Percentiles rank a stretch among this genome's conserved stretches.
phyloP scores from a whole-genome alignment of 2,113 vertebrate species.

The Apeltes quadracus region DNA sequence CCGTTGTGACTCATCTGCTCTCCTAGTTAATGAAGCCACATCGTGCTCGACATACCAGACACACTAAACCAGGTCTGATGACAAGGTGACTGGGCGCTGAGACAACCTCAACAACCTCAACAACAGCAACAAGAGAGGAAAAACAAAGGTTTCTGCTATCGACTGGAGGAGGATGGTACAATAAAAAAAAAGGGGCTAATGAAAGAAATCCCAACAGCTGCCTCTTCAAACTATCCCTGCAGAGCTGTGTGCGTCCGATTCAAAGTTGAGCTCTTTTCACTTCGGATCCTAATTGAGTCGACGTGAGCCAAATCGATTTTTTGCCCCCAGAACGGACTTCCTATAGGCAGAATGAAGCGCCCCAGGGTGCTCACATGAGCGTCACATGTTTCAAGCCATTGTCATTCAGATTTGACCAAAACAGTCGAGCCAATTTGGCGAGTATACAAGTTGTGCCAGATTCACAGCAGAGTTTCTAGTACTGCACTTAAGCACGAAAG shows the following conservation, averaged over 20 bases:
- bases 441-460: slow-evolving; percentile 25
- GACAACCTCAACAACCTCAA: slow-evolving; percentile 41
- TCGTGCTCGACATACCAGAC: slow-evolving; percentile 63
- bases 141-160: slow-evolving; percentile 21
- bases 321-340: slow-evolving; percentile 44
- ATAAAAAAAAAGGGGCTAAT: slow-evolving; percentile 28
- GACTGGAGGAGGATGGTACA: slow-evolving; percentile 33
- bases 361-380: slow-evolving; percentile 26
- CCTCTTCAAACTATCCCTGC: not conserved
- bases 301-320: slow-evolving; percentile 61
- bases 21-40: slow-evolving; percentile 55
- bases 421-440: slow-evolving; percentile 14
- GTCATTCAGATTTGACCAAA: slow-evolving; percentile 44
- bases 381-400: slow-evolving; percentile 31
- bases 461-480: slow-evolving; percentile 1
- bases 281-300: slow-evolving; percentile 60
- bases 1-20: slow-evolving; percentile 54
- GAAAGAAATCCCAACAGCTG: not conserved
- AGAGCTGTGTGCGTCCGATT: slow-evolving; percentile 21
- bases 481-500: not conserved
- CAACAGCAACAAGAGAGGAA: slow-evolving; percentile 19
- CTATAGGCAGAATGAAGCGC: slow-evolving; percentile 38
- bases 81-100: slow-evolving; percentile 33
- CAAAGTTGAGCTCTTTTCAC: slow-evolving; percentile 8
- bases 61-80: slow-evolving; percentile 47